Evolutionary conservation across 1,140 invertebrate genomes (phyloP).

Genomic region (Polypedilum pembai): DNA sequence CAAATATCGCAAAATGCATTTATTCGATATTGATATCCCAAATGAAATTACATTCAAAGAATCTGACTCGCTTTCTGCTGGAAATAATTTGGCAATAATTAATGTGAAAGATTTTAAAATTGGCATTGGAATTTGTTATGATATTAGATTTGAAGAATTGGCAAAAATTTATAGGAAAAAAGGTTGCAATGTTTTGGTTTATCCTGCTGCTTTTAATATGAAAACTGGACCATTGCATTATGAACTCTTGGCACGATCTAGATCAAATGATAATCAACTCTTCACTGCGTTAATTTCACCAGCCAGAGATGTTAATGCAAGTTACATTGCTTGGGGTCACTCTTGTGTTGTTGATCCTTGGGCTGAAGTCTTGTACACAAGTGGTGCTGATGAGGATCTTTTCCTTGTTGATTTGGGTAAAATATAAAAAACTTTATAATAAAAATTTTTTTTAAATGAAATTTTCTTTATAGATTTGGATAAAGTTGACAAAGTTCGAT

Average conservation of each 20-base stretch:
- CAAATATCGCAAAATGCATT: slow-evolving; percentile 77
- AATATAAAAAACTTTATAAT: slow-evolving; percentile 30
- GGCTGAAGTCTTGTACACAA: slow-evolving; percentile 67
- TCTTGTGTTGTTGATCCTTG: slow-evolving; percentile 79
- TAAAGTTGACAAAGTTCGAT: slow-evolving; percentile 63
- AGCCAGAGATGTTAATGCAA: slow-evolving; percentile 60
- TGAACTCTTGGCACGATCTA: slow-evolving; percentile 69
- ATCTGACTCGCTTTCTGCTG: slow-evolving; percentile 72
- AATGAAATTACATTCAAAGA: slow-evolving; percentile 90
- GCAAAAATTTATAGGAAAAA: slow-evolving; percentile 69
- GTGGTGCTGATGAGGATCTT: slow-evolving; percentile 62
- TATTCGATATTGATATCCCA: slow-evolving; percentile 93
- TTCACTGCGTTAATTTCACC: slow-evolving; percentile 68
- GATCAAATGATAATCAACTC: slow-evolving; percentile 84
- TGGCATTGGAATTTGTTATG: slow-evolving; percentile 91
- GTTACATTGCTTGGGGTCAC: slow-evolving; percentile 86
- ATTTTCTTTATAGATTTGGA: slow-evolving; percentile 56
- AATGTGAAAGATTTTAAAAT: slow-evolving; percentile 67
- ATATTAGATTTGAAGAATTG: slow-evolving; percentile 86
- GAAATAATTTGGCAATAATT: slow-evolving; percentile 68
- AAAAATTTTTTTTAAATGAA: background rate
- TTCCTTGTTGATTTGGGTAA: slow-evolving; percentile 63
- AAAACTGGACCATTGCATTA: slow-evolving; percentile 90
- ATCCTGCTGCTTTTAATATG: slow-evolving; percentile 94
- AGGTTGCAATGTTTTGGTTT: slow-evolving; percentile 79